phyloP scores from a whole-genome alignment of 92 coral and sea anemone species.

The Epizoanthus rinbou region DNA sequence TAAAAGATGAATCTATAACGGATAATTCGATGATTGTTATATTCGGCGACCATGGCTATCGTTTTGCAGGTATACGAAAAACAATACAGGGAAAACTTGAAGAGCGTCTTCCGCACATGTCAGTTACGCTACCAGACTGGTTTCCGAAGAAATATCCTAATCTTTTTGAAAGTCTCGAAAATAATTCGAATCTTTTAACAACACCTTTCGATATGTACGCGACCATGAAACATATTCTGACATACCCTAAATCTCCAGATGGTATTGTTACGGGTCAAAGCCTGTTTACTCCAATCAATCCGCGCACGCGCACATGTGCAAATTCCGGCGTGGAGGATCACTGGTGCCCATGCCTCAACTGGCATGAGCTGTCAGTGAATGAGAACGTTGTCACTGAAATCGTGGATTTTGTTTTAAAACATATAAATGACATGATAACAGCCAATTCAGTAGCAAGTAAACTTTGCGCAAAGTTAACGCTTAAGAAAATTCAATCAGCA shows the following conservation, averaged over 20 bases:
- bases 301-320: slow-evolving; percentile 64
- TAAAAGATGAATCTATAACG: slow-evolving; percentile 47
- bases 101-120: slow-evolving; percentile 77
- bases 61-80: slow-evolving; percentile 54
- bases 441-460: neutral
- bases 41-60: slow-evolving; percentile 78
- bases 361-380: slow-evolving; percentile 51
- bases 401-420: slow-evolving; percentile 48
- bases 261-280: slow-evolving; percentile 71
- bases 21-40: slow-evolving; percentile 62
- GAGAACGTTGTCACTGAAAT: slow-evolving; percentile 52
- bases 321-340: slow-evolving; percentile 71
- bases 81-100: slow-evolving; percentile 77
- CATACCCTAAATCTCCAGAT: slow-evolving; percentile 68
- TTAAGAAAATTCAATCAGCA: slow-evolving; percentile 53
- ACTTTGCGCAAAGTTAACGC: slow-evolving; percentile 51
- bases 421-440: slow-evolving; percentile 44
- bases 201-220: slow-evolving; percentile 75
- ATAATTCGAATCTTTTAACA: slow-evolving; percentile 57
- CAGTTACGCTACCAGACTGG: slow-evolving; percentile 66
- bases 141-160: slow-evolving; percentile 51
- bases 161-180: slow-evolving; percentile 44
- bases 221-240: slow-evolving; percentile 58
- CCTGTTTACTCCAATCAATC: slow-evolving; percentile 57
- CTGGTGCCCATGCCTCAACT: slow-evolving; percentile 90